These are phyloP conservation scores for Odontesthes bonariensis DNA, from an alignment of 2,113 vertebrate genomes.

Conservation along the genomic window DNA sequence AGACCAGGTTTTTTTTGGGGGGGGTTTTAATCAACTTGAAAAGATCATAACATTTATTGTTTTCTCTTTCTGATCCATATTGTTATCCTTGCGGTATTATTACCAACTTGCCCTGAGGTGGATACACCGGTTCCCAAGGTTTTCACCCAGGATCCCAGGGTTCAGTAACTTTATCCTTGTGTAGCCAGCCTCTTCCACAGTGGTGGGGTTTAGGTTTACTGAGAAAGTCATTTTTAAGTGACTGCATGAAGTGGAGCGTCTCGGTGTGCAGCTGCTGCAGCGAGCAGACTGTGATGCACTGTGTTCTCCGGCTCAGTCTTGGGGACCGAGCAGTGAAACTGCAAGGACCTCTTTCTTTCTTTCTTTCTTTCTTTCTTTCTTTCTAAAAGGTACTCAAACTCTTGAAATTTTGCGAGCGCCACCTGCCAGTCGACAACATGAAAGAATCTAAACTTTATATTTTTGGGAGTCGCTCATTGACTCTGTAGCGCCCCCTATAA, in stretches of 20 bases:
- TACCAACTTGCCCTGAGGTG: slow-evolving; percentile 60
- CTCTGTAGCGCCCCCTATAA: too few relatives aligned
- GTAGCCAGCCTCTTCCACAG: slow-evolving; percentile 53
- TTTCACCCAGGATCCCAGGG: slow-evolving; percentile 62
- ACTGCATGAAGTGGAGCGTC: background rate
- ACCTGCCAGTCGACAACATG: too few relatives aligned
- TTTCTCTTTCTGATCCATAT: slow-evolving; percentile 53
- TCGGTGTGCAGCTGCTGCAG: slow-evolving; percentile 5
- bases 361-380: too few relatives aligned
- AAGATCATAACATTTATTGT: slow-evolving; percentile 28
- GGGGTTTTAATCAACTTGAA: background rate
- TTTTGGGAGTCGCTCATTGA: too few relatives aligned
- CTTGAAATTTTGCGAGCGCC: too few relatives aligned
- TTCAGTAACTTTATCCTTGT: slow-evolving; percentile 75
- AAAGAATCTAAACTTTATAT: too few relatives aligned
- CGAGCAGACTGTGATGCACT: background rate
- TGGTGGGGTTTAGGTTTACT: slow-evolving; percentile 69
- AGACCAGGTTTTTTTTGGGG: background rate
- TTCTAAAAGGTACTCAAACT: too few relatives aligned
- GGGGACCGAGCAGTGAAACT: too few relatives aligned
- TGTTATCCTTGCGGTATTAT: slow-evolving; percentile 66
- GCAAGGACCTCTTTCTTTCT: too few relatives aligned
- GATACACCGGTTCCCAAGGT: slow-evolving; percentile 71
- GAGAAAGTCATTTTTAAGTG: slow-evolving; percentile 65
- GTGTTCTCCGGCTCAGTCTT: background rate